Evolutionary conservation across 2,888 invertebrate genomes (phyloP), one percentile per base, ranked within the genome.

Genomic region (Alitta virens): DNA sequence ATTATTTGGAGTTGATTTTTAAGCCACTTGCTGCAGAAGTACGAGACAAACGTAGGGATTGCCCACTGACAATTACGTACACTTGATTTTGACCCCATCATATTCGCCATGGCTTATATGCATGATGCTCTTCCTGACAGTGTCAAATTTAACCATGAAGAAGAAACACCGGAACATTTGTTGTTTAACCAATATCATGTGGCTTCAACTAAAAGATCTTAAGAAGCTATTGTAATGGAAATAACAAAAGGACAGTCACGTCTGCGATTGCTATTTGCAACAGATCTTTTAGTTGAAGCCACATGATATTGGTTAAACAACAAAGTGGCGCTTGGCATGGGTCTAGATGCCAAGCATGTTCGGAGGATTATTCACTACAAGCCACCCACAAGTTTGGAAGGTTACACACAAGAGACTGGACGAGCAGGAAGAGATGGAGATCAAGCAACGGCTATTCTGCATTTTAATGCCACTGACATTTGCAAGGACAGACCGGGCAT

Each of bases 321-420:
- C n/a, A n/a, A n/a, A n/a, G 51, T 59, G 2, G 59, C 59, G 16
- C 25, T 51, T n/a, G 59, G 59, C 1, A 59, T 59, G 59, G 59
- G 59, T 1, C 51, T 59, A 2, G 46, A 59, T 59, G 42, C 59
- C 1, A 16, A 1, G 2, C 51, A 18, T 1, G 21, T 59, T 14
- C 14, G 46, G 5, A 2, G n/a, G 9, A 51, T 59, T 24, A 51
- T 50, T 2, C 59, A 59, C 38, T 59, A 33, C 24, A 23, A 27
- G 27, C 12, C n/a, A n/a, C n/a, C n/a, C 27, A 33, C 26, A 14
- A 59, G n/a, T 16, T 12, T 59, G 14, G 46, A 2, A 26, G n/a
- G 21, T 7, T 55, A 55, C 40, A 1, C 40, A 2, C 55, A 55
- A 38, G 57, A 57, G 26, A 46, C 46, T 16, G 59, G 59, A 1